Evolutionary conservation across 2,797 vertebrate genomes (phyloP), one percentile per base, ranked within the genome.

Genomic region (Sebastes variabilis): DNA sequence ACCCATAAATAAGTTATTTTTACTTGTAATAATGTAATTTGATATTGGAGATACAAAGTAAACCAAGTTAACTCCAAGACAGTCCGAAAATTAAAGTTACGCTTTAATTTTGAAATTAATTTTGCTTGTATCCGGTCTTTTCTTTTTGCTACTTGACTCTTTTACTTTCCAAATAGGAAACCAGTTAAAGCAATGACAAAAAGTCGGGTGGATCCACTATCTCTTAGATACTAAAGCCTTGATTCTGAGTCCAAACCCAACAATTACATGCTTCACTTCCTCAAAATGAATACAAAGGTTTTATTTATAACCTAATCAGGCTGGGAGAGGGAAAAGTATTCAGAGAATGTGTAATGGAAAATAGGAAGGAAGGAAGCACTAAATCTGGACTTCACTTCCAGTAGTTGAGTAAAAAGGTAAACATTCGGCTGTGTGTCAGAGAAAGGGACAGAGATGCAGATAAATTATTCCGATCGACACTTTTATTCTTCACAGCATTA

Each of bases 401-500:
- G 34, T 24, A 22, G 66, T 22, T 58, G 16, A 72, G 13, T 52
- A 61, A 75, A 75, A 80, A 49, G 52, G 55, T 56, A 70, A 77
- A 59, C 6, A 20, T 52, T 1, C 52, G 6, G 5, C 5, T 71
- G 13, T 60, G 49, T 52, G 29, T 58, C 24, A 60, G 74, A 66
- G 4, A 72, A 36, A 72, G 16, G 68, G 2, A 60, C 14, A 72
- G 8, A 46, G 11, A 58, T 65, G 75, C 49, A 72, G 2, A 56
- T 49, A 10, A 58, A 66, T 77, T 4, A 42, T 49, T 85, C 55
- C 30, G 79, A 92, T 87, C 75, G 76, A 94, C 91, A 92, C 82
- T 94, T 94, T 96, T 96, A 96, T 96, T 95, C 86, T 90, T 94
- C 87, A 94, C 90, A 91, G 91, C 92, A 93, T 93, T 91, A 84